Evolutionary conservation across 2,797 vertebrate species (phyloP).

Genomic region (Craterocephalus amniculus): DNA sequence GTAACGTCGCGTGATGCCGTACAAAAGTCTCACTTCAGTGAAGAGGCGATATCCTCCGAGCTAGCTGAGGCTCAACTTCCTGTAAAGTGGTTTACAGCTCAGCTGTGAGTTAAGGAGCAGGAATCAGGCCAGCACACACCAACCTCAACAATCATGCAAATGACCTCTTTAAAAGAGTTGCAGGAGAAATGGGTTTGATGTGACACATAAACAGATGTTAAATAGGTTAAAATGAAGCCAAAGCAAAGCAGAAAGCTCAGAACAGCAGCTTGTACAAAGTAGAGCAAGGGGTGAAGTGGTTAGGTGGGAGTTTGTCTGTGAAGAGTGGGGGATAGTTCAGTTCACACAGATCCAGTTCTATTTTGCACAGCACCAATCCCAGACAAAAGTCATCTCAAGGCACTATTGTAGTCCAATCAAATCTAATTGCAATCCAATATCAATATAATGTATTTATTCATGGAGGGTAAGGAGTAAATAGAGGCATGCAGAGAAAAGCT

Average conservation of each 20-base stretch:
- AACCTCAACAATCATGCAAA: slow-evolving; percentile 34
- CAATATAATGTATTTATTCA: background rate
- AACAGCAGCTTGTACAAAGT: slow-evolving; percentile 29
- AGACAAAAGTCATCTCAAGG: too few relatives aligned
- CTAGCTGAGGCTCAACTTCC: slow-evolving; percentile 54
- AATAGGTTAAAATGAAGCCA: slow-evolving; percentile 25
- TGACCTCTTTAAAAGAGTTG: slow-evolving; percentile 8
- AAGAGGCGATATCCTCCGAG: slow-evolving; percentile 37
- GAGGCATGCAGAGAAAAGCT: too few relatives aligned
- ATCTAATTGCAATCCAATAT: too few relatives aligned
- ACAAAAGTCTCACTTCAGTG: slow-evolving; percentile 35
- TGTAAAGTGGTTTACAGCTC: slow-evolving; percentile 60
- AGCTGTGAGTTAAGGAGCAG: slow-evolving; percentile 43
- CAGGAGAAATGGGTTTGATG: background rate
- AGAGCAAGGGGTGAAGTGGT: slow-evolving; percentile 20
- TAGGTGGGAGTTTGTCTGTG: slow-evolving; percentile 22
- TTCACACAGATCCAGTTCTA: too few relatives aligned
- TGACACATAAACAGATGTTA: slow-evolving; percentile 31
- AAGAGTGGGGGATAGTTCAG: slow-evolving; percentile 5
- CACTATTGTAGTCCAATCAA: too few relatives aligned
- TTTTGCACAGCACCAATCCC: too few relatives aligned
- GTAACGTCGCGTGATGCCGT: slow-evolving; percentile 32
- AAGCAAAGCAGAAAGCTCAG: background rate
- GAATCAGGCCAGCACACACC: slow-evolving; percentile 48
- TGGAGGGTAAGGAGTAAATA: background rate